Evolutionary conservation across 2,797 vertebrate genomes (phyloP), one percentile per base, ranked within the genome.

Genomic region (Microhierax caerulescens): DNA sequence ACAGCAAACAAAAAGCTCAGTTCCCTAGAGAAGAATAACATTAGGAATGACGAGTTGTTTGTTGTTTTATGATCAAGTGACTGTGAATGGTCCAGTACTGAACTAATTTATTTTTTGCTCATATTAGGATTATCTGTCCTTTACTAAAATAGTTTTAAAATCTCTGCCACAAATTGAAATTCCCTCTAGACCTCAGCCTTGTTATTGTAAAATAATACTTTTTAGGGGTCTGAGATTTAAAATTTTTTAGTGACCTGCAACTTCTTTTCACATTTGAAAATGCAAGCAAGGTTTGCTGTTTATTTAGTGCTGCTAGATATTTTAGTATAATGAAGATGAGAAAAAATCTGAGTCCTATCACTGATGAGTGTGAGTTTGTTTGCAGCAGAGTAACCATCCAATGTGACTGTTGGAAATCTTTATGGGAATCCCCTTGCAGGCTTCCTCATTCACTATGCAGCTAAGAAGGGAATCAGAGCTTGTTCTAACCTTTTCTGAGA

Each of bases 1-100:
- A 92, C 48, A 90, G 86, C 81, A 96, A 97, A 96, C 81, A 96
- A 92, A 93, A 88, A 72, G 16, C 43, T 69, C 21, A 6, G 9
- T 39, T 94, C 97, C 93, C 94, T 45, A 28, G 92, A 95, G 95
- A 69, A 90, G n/a, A 88, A 85, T 88, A 92, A n/a, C 81, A 67
- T 94, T 81, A 88, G 69, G 79, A 85, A 92, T 76, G 90, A 91
- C 0, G 2, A 95, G 60, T 84, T 92, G 45, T 90, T 95, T 91
- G 47, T 51, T 86, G 63, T 25, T 91, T 88, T 96, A 97, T 73
- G 82, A 91, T 68, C 78, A 81, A 90, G 12, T 56, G 57, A 32
- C 65, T 93, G 64, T 85, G 88, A 91, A 93, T 30, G 36, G 75
- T 67, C 67, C 63, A 47, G 27, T 24, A 30, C 28, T 87, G 77